These are phyloP conservation scores for Pyxicephalus adspersus DNA, from an alignment of 2,113 vertebrate species.

Conservation along the genomic window DNA sequence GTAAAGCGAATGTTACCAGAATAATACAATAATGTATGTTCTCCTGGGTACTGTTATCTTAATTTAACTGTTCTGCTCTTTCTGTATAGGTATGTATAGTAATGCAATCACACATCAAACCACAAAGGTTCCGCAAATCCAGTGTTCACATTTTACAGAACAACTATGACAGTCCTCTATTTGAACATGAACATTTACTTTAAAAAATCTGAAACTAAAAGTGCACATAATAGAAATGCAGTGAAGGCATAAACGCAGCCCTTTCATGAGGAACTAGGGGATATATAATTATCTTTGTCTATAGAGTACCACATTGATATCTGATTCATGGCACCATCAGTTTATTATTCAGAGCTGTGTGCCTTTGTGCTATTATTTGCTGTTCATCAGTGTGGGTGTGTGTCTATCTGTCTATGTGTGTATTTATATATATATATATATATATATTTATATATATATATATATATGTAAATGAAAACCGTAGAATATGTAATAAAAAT, in stretches of 20 bases:
- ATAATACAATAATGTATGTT: too few species aligned
- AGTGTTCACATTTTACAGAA: not conserved
- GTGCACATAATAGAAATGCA: not conserved
- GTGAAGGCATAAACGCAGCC: slow-evolving; percentile 15
- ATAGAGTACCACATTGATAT: slow-evolving; percentile 4
- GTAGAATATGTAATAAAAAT: too few species aligned
- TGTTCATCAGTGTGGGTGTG: not conserved
- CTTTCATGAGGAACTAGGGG: slow-evolving; percentile 13
- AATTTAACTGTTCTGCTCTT: too few species aligned
- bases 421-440: not conserved
- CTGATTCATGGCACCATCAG: slow-evolving; percentile 8
- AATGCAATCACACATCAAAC: too few species aligned
- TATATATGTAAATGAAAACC: too few species aligned
- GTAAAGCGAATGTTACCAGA: too few species aligned
- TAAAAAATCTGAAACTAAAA: slow-evolving; percentile 9
- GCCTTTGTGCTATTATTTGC: not conserved
- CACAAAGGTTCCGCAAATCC: too few species aligned
- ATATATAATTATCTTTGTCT: slow-evolving; percentile 38
- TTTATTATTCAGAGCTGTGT: not conserved
- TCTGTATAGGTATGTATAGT: too few species aligned
- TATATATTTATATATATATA: too few species aligned
- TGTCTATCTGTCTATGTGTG: not conserved
- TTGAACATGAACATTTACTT: slow-evolving; percentile 13
- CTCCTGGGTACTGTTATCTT: too few species aligned
- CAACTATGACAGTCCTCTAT: not conserved